Base-by-base conservation (phyloP, 2,888 invertebrate genomes). In the Drosophila engyochracea region DNA sequence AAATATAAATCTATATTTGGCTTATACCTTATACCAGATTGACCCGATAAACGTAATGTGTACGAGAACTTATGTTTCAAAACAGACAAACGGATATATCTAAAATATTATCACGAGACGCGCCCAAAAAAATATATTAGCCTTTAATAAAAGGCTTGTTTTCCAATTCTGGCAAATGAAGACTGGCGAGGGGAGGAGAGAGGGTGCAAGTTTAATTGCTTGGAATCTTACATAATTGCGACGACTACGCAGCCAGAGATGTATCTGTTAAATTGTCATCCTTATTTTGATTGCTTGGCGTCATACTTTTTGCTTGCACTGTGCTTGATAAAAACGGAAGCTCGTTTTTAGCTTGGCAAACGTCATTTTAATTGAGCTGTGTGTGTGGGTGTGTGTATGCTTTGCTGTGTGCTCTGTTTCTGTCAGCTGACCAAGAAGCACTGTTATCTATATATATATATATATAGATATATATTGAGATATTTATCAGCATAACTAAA, bases 361-460 rank as follows among this genome's bases (percentile, higher is more conserved):
- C 81, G 83, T 82, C 78, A 76, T 81, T 89, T 89, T 85, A 89
- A 89, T 87, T 86, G 75, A 75, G 67, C 70, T 73, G 72, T 61
- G 47, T 54, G 47, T 49, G 33, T 33, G 47, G 33, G 22, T 63
- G 22, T 65, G 58, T 70, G 44, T 63, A 41, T 63, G 33, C 28
- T 54, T 66, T 61, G 63, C 57, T 44, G 44, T 61, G 67, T 62
- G 57, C 55, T 66, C 62, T 61, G 79, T 79, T 63, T 67, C 74
- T 79, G 76, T 62, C 69, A 80, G 53, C 66, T 71, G 71, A 37
- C 55, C 71, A 69, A 76, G 72, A 35, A 81, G 57, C 72, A 80
- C 72, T 72, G 68, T 49, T 52, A 52, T 30, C 59, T 39, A 35
- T 53, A 49, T 49, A 61, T 19, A 68, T 19, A 68, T 33, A 68